Base-by-base conservation (phyloP, 2,888 invertebrate species). In the Molanna angustata region DNA sequence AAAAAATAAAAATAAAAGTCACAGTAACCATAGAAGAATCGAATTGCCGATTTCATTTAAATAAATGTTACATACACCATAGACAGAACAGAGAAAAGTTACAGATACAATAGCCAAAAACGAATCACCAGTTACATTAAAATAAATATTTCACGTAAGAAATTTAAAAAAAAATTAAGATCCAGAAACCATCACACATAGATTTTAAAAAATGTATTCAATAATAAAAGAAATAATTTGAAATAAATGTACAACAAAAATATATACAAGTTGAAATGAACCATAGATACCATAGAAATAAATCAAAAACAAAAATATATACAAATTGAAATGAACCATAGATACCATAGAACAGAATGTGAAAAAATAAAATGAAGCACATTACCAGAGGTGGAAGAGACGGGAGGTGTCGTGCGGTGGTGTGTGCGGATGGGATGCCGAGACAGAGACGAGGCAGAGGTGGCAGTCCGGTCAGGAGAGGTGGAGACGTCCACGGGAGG, bases 311-410 rank as follows among this genome's bases (percentile, higher is more conserved):
- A 27, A 27, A 27, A 7, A 9, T 13, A 4, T 3, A 39, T 14
- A 39, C 4, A 35, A 35, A n/a, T n/a, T 27, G 31, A 11, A 27
- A 27, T 27, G 14, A 33, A 14, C 33, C 33, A 33, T 33, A 33
- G 14, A 33, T n/a, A n/a, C n/a, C n/a, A n/a, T n/a, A 16, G 2
- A 19, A n/a, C 40, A 18, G 4, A 39, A 13, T 19, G 3, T 18
- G 19, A 40, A 17, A 14, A 9, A 22, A 27, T 32, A 16, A 45
- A 45, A 27, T 18, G 13, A 33, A 45, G 17, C 9, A 45, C 16
- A 45, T 45, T 45, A 32, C 45, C 31, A n/a, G n/a, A n/a, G n/a
- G 14, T 7, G 14, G 33, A 7, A 4, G 14, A 33, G 14, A 33
- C 3, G 14, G n/a, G n/a, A n/a, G n/a, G n/a, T n/a, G n/a, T n/a